Evolutionary conservation across 2,113 vertebrate species (phyloP).

Genomic region (Tricholaema leucomelas): DNA sequence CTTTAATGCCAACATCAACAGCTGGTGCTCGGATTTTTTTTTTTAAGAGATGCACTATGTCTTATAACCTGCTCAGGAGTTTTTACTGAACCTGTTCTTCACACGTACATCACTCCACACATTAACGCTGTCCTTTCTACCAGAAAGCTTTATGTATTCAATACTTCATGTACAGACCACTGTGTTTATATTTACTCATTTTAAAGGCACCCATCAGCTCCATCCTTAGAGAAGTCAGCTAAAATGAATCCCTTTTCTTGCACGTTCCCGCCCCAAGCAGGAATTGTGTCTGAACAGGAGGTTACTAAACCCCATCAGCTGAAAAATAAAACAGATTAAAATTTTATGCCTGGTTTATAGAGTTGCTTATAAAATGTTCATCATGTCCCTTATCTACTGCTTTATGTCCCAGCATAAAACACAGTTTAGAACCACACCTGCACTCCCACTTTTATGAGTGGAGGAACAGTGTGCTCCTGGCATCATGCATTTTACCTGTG

Average conservation of each 20-base stretch:
- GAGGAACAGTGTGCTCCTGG: background rate
- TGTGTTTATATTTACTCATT: background rate
- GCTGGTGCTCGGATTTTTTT: background rate
- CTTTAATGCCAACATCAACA: background rate
- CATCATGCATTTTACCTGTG: background rate
- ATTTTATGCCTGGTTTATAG: background rate
- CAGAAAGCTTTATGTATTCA: background rate
- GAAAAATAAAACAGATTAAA: slow-evolving; percentile 18
- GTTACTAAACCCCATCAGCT: background rate
- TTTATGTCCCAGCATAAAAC: background rate
- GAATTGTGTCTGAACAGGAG: background rate
- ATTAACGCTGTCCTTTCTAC: background rate
- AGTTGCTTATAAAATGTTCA: background rate
- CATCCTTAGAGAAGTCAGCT: background rate
- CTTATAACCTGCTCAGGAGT: background rate
- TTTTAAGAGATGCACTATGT: background rate
- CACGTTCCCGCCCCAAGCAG: background rate
- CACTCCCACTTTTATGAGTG: background rate
- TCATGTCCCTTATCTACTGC: background rate
- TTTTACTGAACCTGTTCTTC: background rate
- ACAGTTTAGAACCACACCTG: background rate
- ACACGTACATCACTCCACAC: background rate
- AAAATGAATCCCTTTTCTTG: background rate
- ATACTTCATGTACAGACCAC: background rate
- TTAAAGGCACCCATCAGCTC: background rate